These are phyloP conservation scores for Nyctibius bracteatus DNA, from an alignment of 2,113 vertebrate species.

Conservation along the genomic window DNA sequence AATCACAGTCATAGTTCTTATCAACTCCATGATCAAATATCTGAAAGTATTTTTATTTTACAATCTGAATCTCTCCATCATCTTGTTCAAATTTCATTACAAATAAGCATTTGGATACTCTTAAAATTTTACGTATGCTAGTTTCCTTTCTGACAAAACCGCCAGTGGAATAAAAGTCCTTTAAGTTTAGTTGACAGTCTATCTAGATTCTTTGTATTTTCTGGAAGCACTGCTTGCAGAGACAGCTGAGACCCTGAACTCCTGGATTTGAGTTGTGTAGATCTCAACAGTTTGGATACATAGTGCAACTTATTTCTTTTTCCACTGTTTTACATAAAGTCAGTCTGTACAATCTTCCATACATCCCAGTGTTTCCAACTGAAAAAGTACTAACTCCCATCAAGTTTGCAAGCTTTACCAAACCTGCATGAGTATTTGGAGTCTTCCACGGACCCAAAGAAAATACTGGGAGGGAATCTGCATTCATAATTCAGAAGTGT, in stretches of 20 bases:
- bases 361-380: neutral
- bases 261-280: neutral
- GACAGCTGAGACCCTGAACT: neutral
- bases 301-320: neutral
- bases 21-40: neutral
- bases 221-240: neutral
- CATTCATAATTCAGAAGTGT: neutral
- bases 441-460: neutral
- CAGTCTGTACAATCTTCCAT: neutral
- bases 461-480: neutral
- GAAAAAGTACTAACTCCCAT: neutral
- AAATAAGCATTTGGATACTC: neutral
- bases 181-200: neutral
- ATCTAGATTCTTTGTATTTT: neutral
- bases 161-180: fast-evolving
- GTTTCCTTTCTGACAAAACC: neutral
- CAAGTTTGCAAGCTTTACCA: neutral
- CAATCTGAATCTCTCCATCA: neutral
- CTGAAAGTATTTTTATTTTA: neutral
- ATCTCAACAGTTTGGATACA: neutral
- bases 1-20: neutral
- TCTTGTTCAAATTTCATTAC: neutral
- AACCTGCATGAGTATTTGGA: neutral
- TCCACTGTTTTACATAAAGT: neutral
- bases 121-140: fast-evolving